Evolutionary conservation across 2,113 vertebrate species (phyloP), one percentile per base, ranked within the genome.

Genomic region (Lampris incognitus): DNA sequence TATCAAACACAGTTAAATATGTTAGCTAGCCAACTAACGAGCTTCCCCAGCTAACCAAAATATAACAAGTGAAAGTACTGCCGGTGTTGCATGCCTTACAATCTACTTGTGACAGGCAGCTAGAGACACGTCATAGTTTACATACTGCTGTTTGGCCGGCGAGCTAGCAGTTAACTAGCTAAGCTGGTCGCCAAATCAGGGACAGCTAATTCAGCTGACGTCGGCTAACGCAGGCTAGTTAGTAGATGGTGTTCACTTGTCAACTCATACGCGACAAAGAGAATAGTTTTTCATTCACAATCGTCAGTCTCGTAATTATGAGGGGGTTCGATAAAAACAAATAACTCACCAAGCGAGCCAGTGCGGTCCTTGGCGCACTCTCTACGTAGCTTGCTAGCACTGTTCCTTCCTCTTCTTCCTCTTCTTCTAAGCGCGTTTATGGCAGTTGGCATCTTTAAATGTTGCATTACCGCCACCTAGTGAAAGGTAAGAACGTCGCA

Each of bases 331-430:
- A 66, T 44, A 42, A 10, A 61, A 54, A 79, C 0, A 73, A 65
- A 72, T 10, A 79, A 91, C 89, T 86, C 86, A 92, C 87, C 40
- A 59, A 70, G 49, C 5, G 50, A 81, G 71, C 56, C 73, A 62
- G 86, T 50, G 72, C 60, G 78, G 24, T 24, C 24, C 24, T 24
- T 24, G 24, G 24, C 24, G 24, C 24, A 24, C 24, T 24, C 24
- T 24, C 24, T 24, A 24, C 24, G 24, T 24, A 24, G 24, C 24
- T 24, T 24, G 24, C 24, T 24, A 24, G 24, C 24, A 24, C 24
- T 24, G 24, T 24, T 24, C 24, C 24, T 24, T 0, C 24, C 24
- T 24, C 24, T 24, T 24, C 24, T 24, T 24, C 24, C 24, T 24
- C 24, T 24, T 24, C 24, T 24, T 24, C 24, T 24, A 24, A 24